A percentile compares a stretch with the other conserved stretches of the same genome.
Evolutionary conservation across 2,888 invertebrate species (phyloP).

Genomic region (Andrena praecox): DNA sequence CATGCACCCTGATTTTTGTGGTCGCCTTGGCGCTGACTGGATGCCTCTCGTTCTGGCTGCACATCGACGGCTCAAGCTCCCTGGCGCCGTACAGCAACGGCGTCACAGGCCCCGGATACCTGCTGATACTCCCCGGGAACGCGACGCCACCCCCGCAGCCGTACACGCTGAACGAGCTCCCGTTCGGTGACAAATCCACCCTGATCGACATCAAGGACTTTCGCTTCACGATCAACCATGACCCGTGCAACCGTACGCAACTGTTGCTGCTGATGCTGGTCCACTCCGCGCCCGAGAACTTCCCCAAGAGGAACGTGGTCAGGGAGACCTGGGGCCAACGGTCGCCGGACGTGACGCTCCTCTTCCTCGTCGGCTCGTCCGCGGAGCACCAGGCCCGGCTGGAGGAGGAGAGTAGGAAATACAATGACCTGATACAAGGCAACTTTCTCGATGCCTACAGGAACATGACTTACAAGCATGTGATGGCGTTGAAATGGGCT

Average conservation of each 20-base stretch:
- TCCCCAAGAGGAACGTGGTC: slow-evolving; percentile 83
- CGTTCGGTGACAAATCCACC: slow-evolving; percentile 79
- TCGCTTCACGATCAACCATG: slow-evolving; percentile 87
- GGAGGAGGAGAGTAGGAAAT: slow-evolving; percentile 80
- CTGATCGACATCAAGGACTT: slow-evolving; percentile 87
- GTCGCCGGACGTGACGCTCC: slow-evolving; percentile 77
- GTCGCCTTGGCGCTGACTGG: slow-evolving; percentile 76
- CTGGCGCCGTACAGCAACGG: slow-evolving; percentile 61
- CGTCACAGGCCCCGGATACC: slow-evolving; percentile 70
- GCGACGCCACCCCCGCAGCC: slow-evolving; percentile 68
- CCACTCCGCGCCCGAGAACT: slow-evolving; percentile 85
- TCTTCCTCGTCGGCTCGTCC: slow-evolving; percentile 84
- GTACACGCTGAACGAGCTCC: slow-evolving; percentile 76
- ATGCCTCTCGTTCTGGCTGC: slow-evolving; percentile 79
- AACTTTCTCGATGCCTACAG: slow-evolving; percentile 86
- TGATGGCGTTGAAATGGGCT: slow-evolving; percentile 86
- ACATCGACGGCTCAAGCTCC: slow-evolving; percentile 72
- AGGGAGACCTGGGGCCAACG: slow-evolving; percentile 85
- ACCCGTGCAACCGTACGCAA: slow-evolving; percentile 85
- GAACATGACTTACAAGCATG: slow-evolving; percentile 87
- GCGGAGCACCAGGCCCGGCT: slow-evolving; percentile 80
- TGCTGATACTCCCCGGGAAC: slow-evolving; percentile 74
- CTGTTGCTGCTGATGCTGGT: slow-evolving; percentile 85
- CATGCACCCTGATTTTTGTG: slow-evolving; percentile 77
- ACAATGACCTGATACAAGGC: slow-evolving; percentile 86